These are phyloP conservation scores for Drosophila varians DNA, from an alignment of 1,140 invertebrate genomes.

Conservation along the genomic window DNA sequence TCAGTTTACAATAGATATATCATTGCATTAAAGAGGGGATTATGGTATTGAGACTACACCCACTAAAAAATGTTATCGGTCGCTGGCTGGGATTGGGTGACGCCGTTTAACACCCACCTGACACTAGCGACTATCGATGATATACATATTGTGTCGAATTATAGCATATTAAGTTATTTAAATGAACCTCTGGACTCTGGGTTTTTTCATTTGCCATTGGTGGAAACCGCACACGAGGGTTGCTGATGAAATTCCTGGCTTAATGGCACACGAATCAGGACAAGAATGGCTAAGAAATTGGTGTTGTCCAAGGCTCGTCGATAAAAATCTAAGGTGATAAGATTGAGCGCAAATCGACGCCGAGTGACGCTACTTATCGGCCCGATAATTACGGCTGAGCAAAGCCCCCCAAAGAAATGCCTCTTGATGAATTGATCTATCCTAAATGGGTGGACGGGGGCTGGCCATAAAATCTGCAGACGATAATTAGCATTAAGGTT, in stretches of 20 bases:
- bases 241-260: slow-evolving; percentile 15
- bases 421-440: slow-evolving; percentile 62
- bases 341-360: slow-evolving; percentile 54
- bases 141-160: slow-evolving; percentile 15
- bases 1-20: not conserved
- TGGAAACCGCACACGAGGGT: not conserved
- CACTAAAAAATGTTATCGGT: slow-evolving; percentile 2
- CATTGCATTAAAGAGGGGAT: not conserved
- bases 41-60: slow-evolving; percentile 1
- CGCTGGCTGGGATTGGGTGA: not conserved
- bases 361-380: slow-evolving; percentile 33
- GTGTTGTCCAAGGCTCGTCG: slow-evolving; percentile 48
- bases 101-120: not conserved
- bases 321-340: slow-evolving; percentile 66
- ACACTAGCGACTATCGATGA: slow-evolving; percentile 24
- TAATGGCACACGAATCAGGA: not conserved
- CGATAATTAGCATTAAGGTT: slow-evolving; percentile 79
- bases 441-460: slow-evolving; percentile 34
- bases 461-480: slow-evolving; percentile 48
- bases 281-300: not conserved
- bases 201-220: slow-evolving; percentile 4
- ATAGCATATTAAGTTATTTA: slow-evolving; percentile 6
- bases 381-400: slow-evolving; percentile 33
- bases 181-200: slow-evolving; percentile 5
- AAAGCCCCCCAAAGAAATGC: slow-evolving; percentile 34